Evolutionary conservation across 2,113 vertebrate genomes (phyloP), one percentile per base, ranked within the genome.

Genomic region (Aspiorhynchus laticeps): DNA sequence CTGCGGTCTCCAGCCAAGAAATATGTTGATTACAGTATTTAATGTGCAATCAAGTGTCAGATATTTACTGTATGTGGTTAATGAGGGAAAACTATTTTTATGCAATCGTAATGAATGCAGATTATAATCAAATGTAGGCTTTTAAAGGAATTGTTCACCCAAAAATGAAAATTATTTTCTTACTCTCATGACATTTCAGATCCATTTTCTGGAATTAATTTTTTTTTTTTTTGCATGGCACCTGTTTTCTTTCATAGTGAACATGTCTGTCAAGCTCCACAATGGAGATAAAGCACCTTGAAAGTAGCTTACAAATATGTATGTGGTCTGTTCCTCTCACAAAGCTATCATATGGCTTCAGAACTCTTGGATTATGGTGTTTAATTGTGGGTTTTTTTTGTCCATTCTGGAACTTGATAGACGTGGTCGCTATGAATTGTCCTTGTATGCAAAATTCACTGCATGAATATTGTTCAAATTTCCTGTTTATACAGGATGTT

Each of bases 1-100:
- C 78, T 26, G 73, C 28, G 19, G 26, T 87, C 74, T 86, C 36
- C 43, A 83, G 10, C 6, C 31, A 74, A 69, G 26, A 78, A 71
- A 56, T 26, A 48, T 74, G 76, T 73, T 73, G 77, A 79, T 81
- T 79, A 77, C 17, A 82, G 24, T 74, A 41, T 46, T 67, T 83
- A 33, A 24, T 67, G 26, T 48, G 63, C 36, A 61, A 38, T 63
- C 53, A 80, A 80, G 21, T 82, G 15, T 31, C 38, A 69, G n/a
- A 83, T 28, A 69, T 69, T 65, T 65, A 46, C 80, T 51, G 26
- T 69, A 48, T 48, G 36, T 24, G 17, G 15, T 48, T 67, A 67
- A 67, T 67, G 41, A 82, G 41, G 41, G 26, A 5, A 26, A 43
- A 31, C n/a, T 69, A 24, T 48, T 48, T 48, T 24, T 7, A 48